Evolutionary conservation across 2,797 vertebrate genomes (phyloP), one percentile per base, ranked within the genome.

Genomic region (Coccyzus lansbergi): DNA sequence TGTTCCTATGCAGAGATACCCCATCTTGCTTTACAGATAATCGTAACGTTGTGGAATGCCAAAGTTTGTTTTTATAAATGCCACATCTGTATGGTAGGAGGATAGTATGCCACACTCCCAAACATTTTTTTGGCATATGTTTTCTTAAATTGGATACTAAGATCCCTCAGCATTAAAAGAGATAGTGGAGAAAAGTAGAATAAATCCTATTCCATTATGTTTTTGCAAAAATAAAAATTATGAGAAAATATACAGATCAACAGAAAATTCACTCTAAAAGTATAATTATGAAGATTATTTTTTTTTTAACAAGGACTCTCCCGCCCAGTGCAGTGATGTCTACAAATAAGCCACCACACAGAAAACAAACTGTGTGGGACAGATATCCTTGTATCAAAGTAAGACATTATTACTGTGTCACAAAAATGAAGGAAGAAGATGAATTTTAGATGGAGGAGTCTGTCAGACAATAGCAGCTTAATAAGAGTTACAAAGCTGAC

Each of bases 211-310:
- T 40, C 17, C 12, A 15, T 51, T 51, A 40, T 4, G 8, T 2
- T 64, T 79, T 68, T 80, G 20, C 36, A 79, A 72, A 53, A 33
- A 51, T 17, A 89, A n/a, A 86, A 90, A 69, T 46, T 58, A 72
- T 2, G 19, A 80, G 90, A 84, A 96, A 95, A 95, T 79, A 93
- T 55, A 78, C 13, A 69, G 91, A 91, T 87, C 81, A 94, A 91
- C 81, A 93, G 78, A 94, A 97, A 96, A 86, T 65, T 62, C 31
- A 59, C 86, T 90, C 65, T 87, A 71, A 94, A 96, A 94, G 91
- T 95, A 85, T 70, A 92, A 62, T 96, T 95, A 60, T 81, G 74
- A 58, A 76, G 80, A 81, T 42, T 42, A 91, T 96, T 94, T 72
- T 80, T 69, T 58, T 76, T 69, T 58, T 76, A 69, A 42, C 10